Evolutionary conservation across 2,797 vertebrate species (phyloP).

Genomic region (Sardinella longiceps): DNA sequence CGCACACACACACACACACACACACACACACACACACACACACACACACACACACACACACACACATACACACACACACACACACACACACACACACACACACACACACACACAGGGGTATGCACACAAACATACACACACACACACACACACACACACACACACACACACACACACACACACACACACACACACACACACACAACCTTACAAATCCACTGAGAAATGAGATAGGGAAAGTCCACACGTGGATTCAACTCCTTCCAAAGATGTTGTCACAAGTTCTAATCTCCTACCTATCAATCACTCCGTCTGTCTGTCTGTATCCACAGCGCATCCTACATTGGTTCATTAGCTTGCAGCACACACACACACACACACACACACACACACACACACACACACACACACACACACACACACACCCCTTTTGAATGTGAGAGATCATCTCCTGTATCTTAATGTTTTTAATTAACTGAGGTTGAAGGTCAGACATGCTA

Average conservation of each 20-base stretch:
- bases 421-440: not conserved
- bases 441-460: too few species aligned
- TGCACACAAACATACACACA: not conserved
- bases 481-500: too few species aligned
- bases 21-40: too few species aligned
- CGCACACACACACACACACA: not conserved
- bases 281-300: too few species aligned
- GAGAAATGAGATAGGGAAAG: too few species aligned
- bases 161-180: not conserved
- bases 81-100: not conserved
- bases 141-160: not conserved
- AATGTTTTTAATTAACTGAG: too few species aligned
- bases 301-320: too few species aligned
- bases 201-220: not conserved
- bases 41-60: not conserved
- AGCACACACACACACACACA: not conserved
- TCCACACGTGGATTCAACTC: too few species aligned
- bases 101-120: constrained; percentile 5
- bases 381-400: not conserved
- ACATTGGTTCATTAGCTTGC: too few species aligned
- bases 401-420: not conserved
- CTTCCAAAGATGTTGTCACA: too few species aligned
- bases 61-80: not conserved
- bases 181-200: constrained; percentile 10
- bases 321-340: not conserved